Base-by-base conservation (phyloP, 2,888 invertebrate species). In the Chydorus sphaericus region DNA sequence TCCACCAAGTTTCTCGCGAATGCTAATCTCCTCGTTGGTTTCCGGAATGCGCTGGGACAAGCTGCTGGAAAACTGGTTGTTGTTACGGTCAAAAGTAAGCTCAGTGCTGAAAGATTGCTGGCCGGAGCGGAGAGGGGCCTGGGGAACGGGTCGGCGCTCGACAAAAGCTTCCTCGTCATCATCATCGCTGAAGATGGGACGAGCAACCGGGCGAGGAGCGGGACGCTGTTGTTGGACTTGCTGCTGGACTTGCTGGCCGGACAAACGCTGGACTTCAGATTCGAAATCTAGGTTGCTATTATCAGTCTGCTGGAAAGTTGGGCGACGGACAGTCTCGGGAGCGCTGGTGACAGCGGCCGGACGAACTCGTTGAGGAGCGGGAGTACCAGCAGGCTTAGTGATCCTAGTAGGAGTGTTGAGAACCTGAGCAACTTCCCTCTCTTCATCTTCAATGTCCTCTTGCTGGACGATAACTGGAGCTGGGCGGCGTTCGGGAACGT, bases 1-100 rank as follows among this genome's bases (percentile, higher is more conserved):
- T n/a, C 48, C 55, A 18, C 26, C 29, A 18, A 55, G 55, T 14
- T 48, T 48, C 14, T 55, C 55, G 14, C 55, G 48, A 28, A 55
- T 48, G n/a, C 48, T 16, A 64, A 84, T 74, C 63, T 84, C 83
- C 60, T 82, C 62, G 33, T 82, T 57, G 60, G 61, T 57, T 38
- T 62, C 61, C 26, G 85, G 85, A 54, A 85, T 70, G 18, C 79
- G 76, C 69, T 86, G 86, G 73, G 79, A 85, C 39, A 85, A 72
- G 62, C 85, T 82, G 29, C 83, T 84, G 65, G 85, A 82, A 74
- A 86, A 86, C 64, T 82, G 80, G 51, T 85, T 85, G 62, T 18
- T 49, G 2, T 31, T 31, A 16, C 36, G 85, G 68, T 87, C 85
- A 68, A 77, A 86, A 0, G 85, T 37, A 10, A 55, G 55, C 23